Evolutionary conservation across 2,888 invertebrate species (phyloP), one percentile per base, ranked within the genome.

Genomic region (Platycheirus rosarum): DNA sequence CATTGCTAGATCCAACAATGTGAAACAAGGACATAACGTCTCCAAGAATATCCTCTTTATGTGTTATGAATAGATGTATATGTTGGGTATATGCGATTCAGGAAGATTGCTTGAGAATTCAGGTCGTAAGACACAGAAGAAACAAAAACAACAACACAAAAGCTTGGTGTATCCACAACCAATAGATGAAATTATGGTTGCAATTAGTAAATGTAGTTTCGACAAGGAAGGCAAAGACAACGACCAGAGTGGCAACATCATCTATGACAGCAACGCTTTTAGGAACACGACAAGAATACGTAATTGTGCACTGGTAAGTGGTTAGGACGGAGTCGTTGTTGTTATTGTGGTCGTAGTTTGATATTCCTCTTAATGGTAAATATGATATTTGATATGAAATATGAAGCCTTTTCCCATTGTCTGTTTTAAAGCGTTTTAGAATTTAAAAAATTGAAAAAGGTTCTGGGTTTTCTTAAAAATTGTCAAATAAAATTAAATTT

Each of bases 141-240:
- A 62, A 14, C 60, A 13, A 29, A 32, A 35, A 11, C 2, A 20
- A 60, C 16, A 32, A 40, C n/a, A 40, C 44, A 73, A 70, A 32
- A 48, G 42, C 40, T n/a, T 40, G 14, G 37, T 46, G 46, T 69
- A 69, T 79, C 74, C 77, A 68, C 40, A 53, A 73, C 77, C 77
- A 77, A 82, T 82, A 71, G 71, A 82, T 82, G 77, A 77, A 82
- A 73, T 82, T 82, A 82, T 82, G 82, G 82, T 77, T 63, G 77
- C 82, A 82, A 82, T 82, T 82, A 82, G 82, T 77, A 82, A 82
- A 82, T 82, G 77, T 71, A 82, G 66, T 77, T 82, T 82, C 71
- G 53, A 77, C 76, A 77, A 77, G 82, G 71, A 68, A 42, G 18
- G 44, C 60, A 8, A 29, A 60, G 60, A 44, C 71, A 71, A 71